Evolutionary conservation across 2,888 invertebrate species (phyloP).

Genomic region (Volucella inanis): DNA sequence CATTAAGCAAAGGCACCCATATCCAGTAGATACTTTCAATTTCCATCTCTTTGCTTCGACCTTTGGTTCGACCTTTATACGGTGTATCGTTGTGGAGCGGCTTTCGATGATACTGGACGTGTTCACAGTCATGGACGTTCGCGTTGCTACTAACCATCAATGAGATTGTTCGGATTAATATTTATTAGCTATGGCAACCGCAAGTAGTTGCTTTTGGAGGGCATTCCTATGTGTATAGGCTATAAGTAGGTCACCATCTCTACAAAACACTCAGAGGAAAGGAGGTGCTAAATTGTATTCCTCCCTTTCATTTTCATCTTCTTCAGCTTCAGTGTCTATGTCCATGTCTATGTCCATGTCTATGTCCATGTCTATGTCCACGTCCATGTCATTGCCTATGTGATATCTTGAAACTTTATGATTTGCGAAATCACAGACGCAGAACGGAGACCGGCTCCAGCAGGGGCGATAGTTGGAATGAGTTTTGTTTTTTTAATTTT

Average conservation of each 20-base stretch:
- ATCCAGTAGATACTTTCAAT: conserved; percentile 53
- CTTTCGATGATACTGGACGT: conserved; percentile 17
- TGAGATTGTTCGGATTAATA: conserved; percentile 20
- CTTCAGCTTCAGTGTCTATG: too few species aligned
- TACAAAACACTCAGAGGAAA: neutral
- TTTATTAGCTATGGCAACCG: conserved; percentile 8
- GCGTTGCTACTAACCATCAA: neutral
- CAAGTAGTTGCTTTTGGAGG: neutral
- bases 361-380: neutral
- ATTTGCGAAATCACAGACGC: conserved; percentile 9
- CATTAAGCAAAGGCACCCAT: neutral
- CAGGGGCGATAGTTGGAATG: neutral
- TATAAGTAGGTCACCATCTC: conserved; percentile 34
- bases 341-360: neutral
- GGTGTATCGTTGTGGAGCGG: conserved; percentile 14
- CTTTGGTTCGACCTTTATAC: conserved; percentile 38
- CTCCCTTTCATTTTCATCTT: neutral
- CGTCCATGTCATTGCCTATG: conserved; percentile 1
- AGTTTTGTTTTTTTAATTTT: conserved; percentile 7
- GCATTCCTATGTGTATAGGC: too few species aligned
- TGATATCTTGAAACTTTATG: conserved; percentile 1
- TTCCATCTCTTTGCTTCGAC: conserved; percentile 28
- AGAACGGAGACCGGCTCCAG: neutral
- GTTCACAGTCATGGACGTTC: conserved; percentile 34
- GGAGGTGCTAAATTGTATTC: neutral